Base-by-base conservation (phyloP, 1,140 invertebrate species). In the Anoplolepis gracilipes region DNA sequence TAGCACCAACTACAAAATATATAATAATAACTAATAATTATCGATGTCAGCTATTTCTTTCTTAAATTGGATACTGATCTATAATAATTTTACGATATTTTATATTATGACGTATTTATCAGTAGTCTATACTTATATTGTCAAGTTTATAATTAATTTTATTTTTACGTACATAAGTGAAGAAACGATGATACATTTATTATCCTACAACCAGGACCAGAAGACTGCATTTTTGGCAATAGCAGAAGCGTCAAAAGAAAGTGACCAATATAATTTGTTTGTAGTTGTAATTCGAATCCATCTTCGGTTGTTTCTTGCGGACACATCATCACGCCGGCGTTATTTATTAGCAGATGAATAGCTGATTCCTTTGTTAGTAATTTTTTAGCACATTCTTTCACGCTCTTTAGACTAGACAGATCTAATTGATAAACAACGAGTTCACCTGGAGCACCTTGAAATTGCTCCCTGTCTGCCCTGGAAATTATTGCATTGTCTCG, bases 161-260 rank as follows among this genome's bases (percentile, higher is more conserved):
- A 46, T 46, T 46, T 11, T 62, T 33, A 36, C 61, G 19, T 64
- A 64, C 61, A 28, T 8, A 33, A 0, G 19, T 64, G 61, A 5
- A 64, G 2, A 1, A 36, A 3, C 8, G 97, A 97, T 1, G 97
- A 96, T 2, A 97, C 96, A 87, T 96, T 97, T 16, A 98, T 94
- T 57, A 98, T 96, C 59, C 97, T 94, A 75, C 95, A 95, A 87
- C 95, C 95, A 0, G 97, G 96, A 10, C 95, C 92, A 2, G 96
- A 96, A 22, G 84, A 64, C 28, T 67, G 75, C 46, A 97, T 94
- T 88, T 96, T 94, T 73, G 96, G 96, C 75, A 99, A 89, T 0
- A 99, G 93, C 16, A 99, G 93, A 85, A 96, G 95, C 1, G 98
- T 99, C 0, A 99, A 95, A 42, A 98, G 95, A 92, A 98, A 99